phyloP scores from a whole-genome alignment of 2,888 invertebrate species.

The Monopis laevigella region DNA sequence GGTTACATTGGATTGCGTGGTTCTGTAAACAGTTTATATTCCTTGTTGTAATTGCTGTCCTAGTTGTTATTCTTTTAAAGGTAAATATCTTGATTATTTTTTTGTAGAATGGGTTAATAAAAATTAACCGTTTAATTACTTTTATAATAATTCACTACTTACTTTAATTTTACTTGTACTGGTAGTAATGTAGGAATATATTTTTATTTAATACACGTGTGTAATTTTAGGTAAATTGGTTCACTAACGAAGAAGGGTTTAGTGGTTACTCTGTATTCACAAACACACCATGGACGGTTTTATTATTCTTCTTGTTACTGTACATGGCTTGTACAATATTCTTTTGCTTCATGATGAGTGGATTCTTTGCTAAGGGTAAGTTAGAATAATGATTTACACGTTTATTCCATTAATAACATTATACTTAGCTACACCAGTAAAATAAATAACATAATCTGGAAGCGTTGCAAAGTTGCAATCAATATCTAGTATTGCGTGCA shows the following conservation, averaged over 20 bases:
- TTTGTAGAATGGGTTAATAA: too few relatives aligned
- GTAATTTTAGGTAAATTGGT: slow-evolving; percentile 65
- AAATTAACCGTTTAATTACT: not conserved
- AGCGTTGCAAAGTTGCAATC: too few relatives aligned
- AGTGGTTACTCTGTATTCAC: slow-evolving; percentile 73
- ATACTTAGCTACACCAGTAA: too few relatives aligned
- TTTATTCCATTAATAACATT: too few relatives aligned
- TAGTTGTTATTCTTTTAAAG: slow-evolving; percentile 69
- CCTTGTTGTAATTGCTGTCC: slow-evolving; percentile 66
- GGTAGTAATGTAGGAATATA: not conserved
- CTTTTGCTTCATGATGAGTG: slow-evolving; percentile 82
- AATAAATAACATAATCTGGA: too few relatives aligned
- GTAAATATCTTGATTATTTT: too few relatives aligned
- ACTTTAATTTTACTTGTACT: not conserved
- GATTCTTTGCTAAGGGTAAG: slow-evolving; percentile 82
- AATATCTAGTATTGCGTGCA: too few relatives aligned
- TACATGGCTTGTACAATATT: slow-evolving; percentile 77
- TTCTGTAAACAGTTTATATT: slow-evolving; percentile 80
- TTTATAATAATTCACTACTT: not conserved
- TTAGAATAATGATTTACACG: too few relatives aligned
- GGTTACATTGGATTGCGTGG: slow-evolving; percentile 90
- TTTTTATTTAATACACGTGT: not conserved
- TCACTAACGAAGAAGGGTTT: slow-evolving; percentile 48
- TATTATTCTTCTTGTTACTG: slow-evolving; percentile 75
- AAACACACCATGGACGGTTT: slow-evolving; percentile 70